Percentiles rank a stretch among this genome's conserved stretches.
These are phyloP conservation scores for Papilio dardanus DNA, from an alignment of 1,140 invertebrate genomes.

Conservation along the genomic window DNA sequence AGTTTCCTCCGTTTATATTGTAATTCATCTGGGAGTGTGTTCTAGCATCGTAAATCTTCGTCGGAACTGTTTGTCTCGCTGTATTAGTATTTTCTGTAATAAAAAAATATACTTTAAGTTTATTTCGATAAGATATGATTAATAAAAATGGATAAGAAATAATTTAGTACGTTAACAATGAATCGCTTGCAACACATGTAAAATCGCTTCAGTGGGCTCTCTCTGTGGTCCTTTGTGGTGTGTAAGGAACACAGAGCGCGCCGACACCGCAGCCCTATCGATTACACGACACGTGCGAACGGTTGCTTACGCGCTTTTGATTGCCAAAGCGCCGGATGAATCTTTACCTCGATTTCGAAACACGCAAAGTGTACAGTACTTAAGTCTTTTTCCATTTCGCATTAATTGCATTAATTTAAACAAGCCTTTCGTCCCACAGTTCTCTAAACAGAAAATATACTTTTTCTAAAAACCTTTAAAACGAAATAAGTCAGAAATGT, in stretches of 20 bases:
- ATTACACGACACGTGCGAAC: constrained; percentile 56
- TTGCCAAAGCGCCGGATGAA: background rate
- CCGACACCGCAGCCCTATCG: constrained; percentile 49
- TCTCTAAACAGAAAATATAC: too few relatives aligned
- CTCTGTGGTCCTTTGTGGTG: constrained; percentile 45
- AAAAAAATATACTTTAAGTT: background rate
- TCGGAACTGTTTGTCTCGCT: constrained; percentile 45
- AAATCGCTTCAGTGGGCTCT: constrained; percentile 45
- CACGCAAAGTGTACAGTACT: too few relatives aligned
- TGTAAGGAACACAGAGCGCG: background rate
- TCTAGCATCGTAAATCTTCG: constrained; percentile 64
- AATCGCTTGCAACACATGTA: constrained; percentile 41
- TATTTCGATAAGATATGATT: background rate
- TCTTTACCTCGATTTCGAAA: background rate
- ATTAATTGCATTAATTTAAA: too few relatives aligned
- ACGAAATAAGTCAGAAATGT: too few relatives aligned
- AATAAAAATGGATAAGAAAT: background rate
- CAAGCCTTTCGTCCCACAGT: too few relatives aligned
- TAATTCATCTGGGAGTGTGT: constrained; percentile 54
- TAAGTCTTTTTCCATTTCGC: too few relatives aligned
- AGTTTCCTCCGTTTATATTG: constrained; percentile 53
- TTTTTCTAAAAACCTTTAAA: too few relatives aligned
- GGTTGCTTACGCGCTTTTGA: constrained; percentile 42
- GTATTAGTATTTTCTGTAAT: constrained; percentile 50
- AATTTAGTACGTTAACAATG: constrained; percentile 38